phyloP scores from a whole-genome alignment of 2,888 invertebrate species.

The Rhogogaster chlorosoma region DNA sequence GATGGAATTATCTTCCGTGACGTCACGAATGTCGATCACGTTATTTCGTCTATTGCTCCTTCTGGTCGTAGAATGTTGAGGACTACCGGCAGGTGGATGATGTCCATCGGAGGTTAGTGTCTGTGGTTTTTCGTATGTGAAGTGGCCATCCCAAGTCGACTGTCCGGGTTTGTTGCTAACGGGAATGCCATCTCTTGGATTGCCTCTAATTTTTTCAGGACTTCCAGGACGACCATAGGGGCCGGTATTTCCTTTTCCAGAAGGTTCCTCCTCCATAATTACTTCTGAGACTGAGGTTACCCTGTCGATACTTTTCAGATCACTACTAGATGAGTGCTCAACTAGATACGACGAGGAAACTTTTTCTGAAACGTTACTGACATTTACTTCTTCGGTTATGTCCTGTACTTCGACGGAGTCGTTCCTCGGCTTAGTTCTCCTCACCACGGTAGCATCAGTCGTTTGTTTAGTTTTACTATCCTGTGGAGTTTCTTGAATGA shows the following conservation, averaged over 20 bases:
- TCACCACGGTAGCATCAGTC: constrained; percentile 62
- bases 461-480: constrained; percentile 52
- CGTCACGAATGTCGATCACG: constrained; percentile 68
- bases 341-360: constrained; percentile 84
- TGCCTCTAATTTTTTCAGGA: constrained; percentile 53
- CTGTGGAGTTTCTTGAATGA: constrained; percentile 72
- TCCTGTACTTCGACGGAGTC: constrained; percentile 73
- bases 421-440: constrained; percentile 63
- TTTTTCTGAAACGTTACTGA: constrained; percentile 81
- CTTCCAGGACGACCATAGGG: constrained; percentile 57
- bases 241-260: not conserved
- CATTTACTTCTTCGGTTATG: constrained; percentile 78
- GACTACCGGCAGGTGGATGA: constrained; percentile 21
- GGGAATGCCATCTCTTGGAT: constrained; percentile 15
- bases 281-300: constrained; percentile 68
- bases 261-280: constrained; percentile 68
- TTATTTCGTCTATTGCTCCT: constrained; percentile 57
- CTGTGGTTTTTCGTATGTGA: constrained; percentile 78
- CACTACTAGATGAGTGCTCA: constrained; percentile 73
- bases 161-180: constrained; percentile 65
- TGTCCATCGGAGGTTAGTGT: constrained; percentile 56
- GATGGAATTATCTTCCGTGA: constrained; percentile 70
- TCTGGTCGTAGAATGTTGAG: constrained; percentile 51
- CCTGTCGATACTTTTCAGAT: constrained; percentile 64
- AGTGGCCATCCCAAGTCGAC: constrained; percentile 81